Base-by-base conservation (phyloP, 2,113 vertebrate genomes). In the Motacilla tschutschensis region DNA sequence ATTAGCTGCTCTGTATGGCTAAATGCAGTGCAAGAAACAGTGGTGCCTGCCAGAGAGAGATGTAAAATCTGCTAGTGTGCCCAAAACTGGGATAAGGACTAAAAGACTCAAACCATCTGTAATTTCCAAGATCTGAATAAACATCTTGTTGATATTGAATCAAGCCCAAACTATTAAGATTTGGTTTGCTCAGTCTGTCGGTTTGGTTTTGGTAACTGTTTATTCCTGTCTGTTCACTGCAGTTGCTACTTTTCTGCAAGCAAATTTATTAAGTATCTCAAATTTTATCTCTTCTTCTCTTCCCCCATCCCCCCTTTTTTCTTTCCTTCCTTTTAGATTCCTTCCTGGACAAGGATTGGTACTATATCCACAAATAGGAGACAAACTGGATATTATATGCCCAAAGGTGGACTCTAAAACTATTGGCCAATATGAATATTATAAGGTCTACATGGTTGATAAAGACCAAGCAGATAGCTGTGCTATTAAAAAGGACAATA, bases 381-480 rank as follows among this genome's bases (percentile, higher is more conserved):
- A 99, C 95, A 99, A 99, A 95, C 96, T 99, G 98, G 99, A 99
- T 98, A 99, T 99, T 96, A 99, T 99, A 96, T 99, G 99, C 96
- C 99, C 99, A 44, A 99, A 99, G 43, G 97, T 99, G 97, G 99
- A 99, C 67, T 98, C 98, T 91, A 98, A 98, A 92, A 97, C 97
- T 93, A 62, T 95, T 82, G 98, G 98, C 58, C 98, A 98, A 13
- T 98, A 99, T 97, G 99, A 99, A 96, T 99, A 98, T 97, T 99
- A 98, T 96, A 99, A 99, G 92, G 98, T 99, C 93, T 99, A 99
- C 97, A 98, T 99, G 98, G 99, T 99, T 93, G 98, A 99, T 91
- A 98, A 98, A 88, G 98, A 99, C 89, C 98, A 99, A 97, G 98
- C 99, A 96, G 99, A 99, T 85, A 98, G 97, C 95, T 99, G 99